A percentile compares a stretch with the other conserved stretches of the same genome.
Evolutionary conservation across 2,113 vertebrate species (phyloP).

Genomic region (Oncorhynchus tshawytscha): DNA sequence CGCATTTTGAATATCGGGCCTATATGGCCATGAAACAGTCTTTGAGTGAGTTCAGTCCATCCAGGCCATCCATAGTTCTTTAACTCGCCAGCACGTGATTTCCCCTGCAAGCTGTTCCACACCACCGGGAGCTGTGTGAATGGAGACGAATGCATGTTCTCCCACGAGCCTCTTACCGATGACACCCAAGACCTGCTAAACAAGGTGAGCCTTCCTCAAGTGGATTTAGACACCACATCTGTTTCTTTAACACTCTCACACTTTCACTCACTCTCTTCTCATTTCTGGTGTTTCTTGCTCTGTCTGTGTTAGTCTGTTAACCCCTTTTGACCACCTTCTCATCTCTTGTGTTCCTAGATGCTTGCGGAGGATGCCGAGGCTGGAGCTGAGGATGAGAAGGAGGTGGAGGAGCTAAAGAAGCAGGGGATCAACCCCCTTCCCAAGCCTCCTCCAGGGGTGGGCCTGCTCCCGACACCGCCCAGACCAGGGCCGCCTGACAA

Average conservation of each 20-base stretch:
- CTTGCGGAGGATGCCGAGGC: conserved; percentile 91
- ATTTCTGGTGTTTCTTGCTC: not conserved
- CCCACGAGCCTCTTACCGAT: conserved; percentile 84
- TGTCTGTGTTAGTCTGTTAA: not conserved
- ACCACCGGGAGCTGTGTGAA: conserved; percentile 96
- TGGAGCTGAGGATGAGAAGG: conserved; percentile 92
- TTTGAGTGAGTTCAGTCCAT: not conserved
- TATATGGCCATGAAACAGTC: not conserved
- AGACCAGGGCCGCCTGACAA: conserved; percentile 67
- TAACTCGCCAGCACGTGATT: conserved; percentile 81
- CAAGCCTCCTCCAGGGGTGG: conserved; percentile 83
- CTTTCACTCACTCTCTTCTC: not conserved
- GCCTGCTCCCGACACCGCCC: conserved; percentile 82
- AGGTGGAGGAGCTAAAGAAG: conserved; percentile 95
- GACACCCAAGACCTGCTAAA: conserved; percentile 91
- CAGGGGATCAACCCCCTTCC: conserved; percentile 91
- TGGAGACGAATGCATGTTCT: conserved; percentile 95
- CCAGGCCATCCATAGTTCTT: conserved; percentile 54
- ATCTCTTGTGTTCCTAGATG: conserved; percentile 73
- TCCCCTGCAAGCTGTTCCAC: conserved; percentile 94
- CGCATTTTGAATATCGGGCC: not conserved
- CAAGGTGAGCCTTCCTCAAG: conserved; percentile 72
- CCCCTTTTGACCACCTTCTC: not conserved
- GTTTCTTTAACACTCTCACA: not conserved
- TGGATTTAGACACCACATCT: not conserved